Percentiles rank a stretch among this genome's conserved stretches.
Evolutionary conservation across 1,140 invertebrate genomes (phyloP).

Genomic region (Vanessa tameamea): DNA sequence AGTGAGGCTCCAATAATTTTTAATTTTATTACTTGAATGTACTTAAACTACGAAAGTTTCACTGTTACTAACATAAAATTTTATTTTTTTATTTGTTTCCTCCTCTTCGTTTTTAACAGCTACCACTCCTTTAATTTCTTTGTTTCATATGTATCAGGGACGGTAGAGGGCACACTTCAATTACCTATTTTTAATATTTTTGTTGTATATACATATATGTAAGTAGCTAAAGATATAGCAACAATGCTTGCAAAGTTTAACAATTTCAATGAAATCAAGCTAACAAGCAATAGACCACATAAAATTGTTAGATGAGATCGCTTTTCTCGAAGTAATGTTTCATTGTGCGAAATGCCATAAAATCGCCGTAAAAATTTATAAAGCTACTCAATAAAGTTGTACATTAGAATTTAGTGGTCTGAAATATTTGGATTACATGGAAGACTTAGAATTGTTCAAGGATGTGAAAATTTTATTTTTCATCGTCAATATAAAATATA

Average conservation of each 20-base stretch:
- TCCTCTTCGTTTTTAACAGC: no score
- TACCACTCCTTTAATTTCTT: no score
- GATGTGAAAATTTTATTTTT: no score
- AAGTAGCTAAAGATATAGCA: not conserved
- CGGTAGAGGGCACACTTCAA: no score
- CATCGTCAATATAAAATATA: not conserved
- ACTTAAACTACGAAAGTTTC: not conserved
- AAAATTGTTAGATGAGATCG: slow-evolving; percentile 32
- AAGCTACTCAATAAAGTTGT: slow-evolving; percentile 44
- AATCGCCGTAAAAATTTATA: slow-evolving; percentile 46
- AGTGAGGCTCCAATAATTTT: not conserved
- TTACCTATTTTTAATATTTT: no score
- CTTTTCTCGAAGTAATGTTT: slow-evolving; percentile 38
- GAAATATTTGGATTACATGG: slow-evolving; percentile 27
- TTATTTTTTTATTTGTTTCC: no score
- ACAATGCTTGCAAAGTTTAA: slow-evolving; percentile 25
- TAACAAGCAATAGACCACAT: slow-evolving; percentile 34
- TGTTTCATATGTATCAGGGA: no score
- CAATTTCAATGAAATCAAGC: slow-evolving; percentile 32
- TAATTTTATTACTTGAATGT: not conserved
- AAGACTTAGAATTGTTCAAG: not conserved
- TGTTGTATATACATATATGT: not conserved
- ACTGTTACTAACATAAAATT: no score
- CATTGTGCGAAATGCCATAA: slow-evolving; percentile 43
- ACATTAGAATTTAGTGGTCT: slow-evolving; percentile 42